Conservation (phyloP, 2,888 invertebrate genomes). For the Parnassius apollo region DNA sequence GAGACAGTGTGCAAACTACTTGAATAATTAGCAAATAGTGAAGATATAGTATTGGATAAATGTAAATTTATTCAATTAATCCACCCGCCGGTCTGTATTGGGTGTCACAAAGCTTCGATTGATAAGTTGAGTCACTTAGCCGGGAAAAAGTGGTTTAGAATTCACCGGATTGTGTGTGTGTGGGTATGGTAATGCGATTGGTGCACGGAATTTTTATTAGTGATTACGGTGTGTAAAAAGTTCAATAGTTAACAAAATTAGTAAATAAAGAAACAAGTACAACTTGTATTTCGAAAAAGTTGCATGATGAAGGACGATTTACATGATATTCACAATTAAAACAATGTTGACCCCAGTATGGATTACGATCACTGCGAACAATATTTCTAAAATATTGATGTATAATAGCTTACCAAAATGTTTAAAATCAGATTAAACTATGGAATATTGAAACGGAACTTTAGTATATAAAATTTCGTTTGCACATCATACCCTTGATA, state of each 20-base stretch:
- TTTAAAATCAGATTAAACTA: too few species aligned
- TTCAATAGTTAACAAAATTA: background rate
- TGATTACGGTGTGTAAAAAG: background rate
- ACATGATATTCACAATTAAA: too few species aligned
- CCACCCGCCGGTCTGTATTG: constrained; percentile 67
- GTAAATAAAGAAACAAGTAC: too few species aligned
- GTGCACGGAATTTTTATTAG: constrained; percentile 7
- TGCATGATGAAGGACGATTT: too few species aligned
- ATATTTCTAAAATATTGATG: too few species aligned
- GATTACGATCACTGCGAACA: too few species aligned
- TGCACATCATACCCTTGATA: too few species aligned
- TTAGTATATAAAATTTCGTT: too few species aligned
- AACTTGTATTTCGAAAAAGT: too few species aligned
- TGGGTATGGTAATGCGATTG: constrained; percentile 6
- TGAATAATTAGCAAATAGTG: constrained; percentile 73
- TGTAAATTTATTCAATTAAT: constrained; percentile 81
- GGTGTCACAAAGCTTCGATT: constrained; percentile 74
- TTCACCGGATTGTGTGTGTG: constrained; percentile 34
- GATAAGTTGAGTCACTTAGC: constrained; percentile 70
- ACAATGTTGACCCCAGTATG: too few species aligned
- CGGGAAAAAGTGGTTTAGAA: constrained; percentile 60
- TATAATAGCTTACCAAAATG: too few species aligned
- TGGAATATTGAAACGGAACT: too few species aligned
- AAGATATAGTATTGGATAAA: constrained; percentile 69
- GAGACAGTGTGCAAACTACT: constrained; percentile 30